These are phyloP conservation scores for Ophion obscuratus DNA, from an alignment of 2,888 invertebrate genomes.

Conservation along the genomic window DNA sequence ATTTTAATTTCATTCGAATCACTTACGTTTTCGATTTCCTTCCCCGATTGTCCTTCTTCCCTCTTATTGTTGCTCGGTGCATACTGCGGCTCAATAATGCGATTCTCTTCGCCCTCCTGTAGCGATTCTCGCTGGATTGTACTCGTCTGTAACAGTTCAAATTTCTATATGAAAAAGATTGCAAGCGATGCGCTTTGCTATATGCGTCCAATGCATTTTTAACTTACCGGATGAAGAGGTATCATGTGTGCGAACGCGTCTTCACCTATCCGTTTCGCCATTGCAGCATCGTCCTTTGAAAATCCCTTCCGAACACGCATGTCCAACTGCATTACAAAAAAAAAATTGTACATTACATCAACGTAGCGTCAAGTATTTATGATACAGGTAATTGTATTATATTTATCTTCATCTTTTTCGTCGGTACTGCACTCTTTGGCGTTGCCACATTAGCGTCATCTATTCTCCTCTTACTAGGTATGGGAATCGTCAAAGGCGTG, in stretches of 20 bases:
- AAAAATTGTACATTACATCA: background rate
- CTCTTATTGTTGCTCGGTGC: constrained; percentile 2
- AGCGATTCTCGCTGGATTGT: background rate
- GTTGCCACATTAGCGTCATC: background rate
- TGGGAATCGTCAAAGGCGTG: constrained; percentile 8
- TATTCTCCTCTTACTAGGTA: background rate
- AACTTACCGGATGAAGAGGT: background rate
- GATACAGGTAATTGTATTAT: constrained; percentile 4
- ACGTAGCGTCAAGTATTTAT: background rate
- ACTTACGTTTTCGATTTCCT: constrained; percentile 5
- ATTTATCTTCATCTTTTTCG: background rate
- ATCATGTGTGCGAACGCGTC: constrained; percentile 12
- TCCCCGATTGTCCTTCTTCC: background rate
- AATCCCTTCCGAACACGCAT: background rate
- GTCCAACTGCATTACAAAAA: background rate
- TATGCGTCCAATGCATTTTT: constrained; percentile 2
- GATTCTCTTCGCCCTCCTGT: background rate
- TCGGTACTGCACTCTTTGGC: background rate
- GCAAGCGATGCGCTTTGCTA: constrained; percentile 7
- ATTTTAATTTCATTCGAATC: background rate
- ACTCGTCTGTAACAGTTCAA: constrained; percentile 10
- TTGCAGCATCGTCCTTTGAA: background rate
- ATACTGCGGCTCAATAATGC: background rate
- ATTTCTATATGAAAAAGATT: constrained; percentile 5
- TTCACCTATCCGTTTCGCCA: constrained; percentile 6